Conservation (phyloP, 2,888 invertebrate genomes). For the Ditylenchus weischeri region DNA sequence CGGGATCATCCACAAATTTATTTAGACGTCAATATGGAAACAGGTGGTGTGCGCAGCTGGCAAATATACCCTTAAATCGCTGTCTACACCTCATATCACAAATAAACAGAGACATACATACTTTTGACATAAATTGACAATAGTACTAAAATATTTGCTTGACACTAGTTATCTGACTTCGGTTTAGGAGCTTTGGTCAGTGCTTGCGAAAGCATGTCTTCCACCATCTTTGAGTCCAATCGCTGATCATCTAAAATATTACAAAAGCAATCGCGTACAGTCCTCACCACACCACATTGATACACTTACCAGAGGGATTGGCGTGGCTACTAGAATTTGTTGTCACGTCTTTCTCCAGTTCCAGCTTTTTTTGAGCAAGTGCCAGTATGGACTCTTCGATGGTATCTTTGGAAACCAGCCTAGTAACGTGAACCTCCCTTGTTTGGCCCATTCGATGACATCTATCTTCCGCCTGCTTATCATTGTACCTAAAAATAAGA, state of each 20-base stretch:
- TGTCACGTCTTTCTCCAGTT: conserved; percentile 80
- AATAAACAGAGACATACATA: too few species aligned
- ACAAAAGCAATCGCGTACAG: too few species aligned
- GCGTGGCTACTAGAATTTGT: neutral
- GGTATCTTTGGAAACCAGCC: conserved; percentile 78
- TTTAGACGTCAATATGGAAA: too few species aligned
- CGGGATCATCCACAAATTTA: too few species aligned
- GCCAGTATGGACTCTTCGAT: conserved; percentile 89
- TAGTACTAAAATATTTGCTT: too few species aligned
- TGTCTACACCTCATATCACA: too few species aligned
- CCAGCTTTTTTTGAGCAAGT: conserved; percentile 84
- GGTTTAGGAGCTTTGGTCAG: neutral
- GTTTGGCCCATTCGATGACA: conserved; percentile 54
- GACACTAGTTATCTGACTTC: too few species aligned
- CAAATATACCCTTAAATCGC: too few species aligned
- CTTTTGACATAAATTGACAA: too few species aligned
- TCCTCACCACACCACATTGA: neutral
- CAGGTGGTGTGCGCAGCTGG: too few species aligned
- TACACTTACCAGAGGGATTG: too few species aligned
- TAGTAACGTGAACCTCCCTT: conserved; percentile 78
- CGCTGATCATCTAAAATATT: neutral
- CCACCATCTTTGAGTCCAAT: neutral
- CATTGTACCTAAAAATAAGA: conserved; percentile 68
- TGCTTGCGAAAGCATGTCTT: conserved; percentile 6
- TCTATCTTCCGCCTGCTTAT: conserved; percentile 85